Conservation (phyloP, 2,113 vertebrate genomes). For the Phylloscopus trochiloides region DNA sequence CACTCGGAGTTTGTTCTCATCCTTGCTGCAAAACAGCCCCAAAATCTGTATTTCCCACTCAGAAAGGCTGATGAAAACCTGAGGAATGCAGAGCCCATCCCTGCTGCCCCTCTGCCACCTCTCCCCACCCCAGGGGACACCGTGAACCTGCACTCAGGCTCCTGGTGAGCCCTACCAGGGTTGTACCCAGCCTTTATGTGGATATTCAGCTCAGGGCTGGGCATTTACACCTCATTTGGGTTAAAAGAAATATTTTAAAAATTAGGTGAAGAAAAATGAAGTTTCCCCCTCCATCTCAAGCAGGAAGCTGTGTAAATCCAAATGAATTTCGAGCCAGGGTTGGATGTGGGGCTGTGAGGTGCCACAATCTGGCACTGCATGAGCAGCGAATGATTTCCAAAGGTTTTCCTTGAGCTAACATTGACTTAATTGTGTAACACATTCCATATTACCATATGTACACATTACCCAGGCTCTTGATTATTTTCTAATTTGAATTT, state of each 20-base stretch:
- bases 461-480: slow-evolving; percentile 34
- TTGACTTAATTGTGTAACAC: slow-evolving; percentile 52
- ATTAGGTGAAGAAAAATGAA: not conserved
- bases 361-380: not conserved
- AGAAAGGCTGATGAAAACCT: not conserved
- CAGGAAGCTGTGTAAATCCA: fast-evolving
- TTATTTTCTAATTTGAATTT: slow-evolving; percentile 57
- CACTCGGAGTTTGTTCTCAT: not conserved
- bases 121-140: fast-evolving
- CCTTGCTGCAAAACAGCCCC: not conserved
- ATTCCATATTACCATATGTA: slow-evolving; percentile 47
- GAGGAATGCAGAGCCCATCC: fast-evolving
- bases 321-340: not conserved
- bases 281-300: not conserved
- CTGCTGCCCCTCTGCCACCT: not conserved
- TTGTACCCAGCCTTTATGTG: not conserved
- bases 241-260: not conserved
- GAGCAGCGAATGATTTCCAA: slow-evolving; percentile 26
- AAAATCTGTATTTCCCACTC: not conserved
- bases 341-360: not conserved
- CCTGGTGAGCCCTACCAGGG: not conserved
- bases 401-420: slow-evolving; percentile 62
- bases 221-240: not conserved
- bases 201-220: not conserved
- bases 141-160: not conserved